phyloP scores from a whole-genome alignment of 2,888 invertebrate species.

The Heteropelma amictum region DNA sequence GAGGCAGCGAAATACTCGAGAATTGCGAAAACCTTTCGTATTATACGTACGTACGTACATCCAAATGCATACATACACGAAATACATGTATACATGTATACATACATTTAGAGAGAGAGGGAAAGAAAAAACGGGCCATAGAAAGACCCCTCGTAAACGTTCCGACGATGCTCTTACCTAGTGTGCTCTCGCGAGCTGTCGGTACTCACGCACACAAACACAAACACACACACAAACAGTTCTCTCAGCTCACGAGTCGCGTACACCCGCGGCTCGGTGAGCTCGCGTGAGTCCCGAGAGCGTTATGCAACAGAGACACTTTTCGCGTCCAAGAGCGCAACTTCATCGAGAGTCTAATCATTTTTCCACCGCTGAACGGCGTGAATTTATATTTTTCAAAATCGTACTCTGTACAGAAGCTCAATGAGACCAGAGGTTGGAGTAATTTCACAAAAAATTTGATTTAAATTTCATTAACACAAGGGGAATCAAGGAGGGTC shows the following conservation, averaged over 20 bases:
- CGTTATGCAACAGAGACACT: conserved; percentile 46
- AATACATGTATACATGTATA: conserved; percentile 8
- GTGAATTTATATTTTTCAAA: too few relatives aligned
- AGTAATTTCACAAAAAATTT: too few relatives aligned
- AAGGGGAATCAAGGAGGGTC: too few relatives aligned
- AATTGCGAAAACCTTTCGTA: conserved; percentile 69
- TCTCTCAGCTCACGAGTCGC: conserved; percentile 12
- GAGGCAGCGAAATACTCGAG: conserved; percentile 71
- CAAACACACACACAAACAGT: not conserved
- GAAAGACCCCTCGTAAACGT: conserved; percentile 3
- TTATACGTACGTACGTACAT: too few relatives aligned
- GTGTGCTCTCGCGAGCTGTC: conserved; percentile 4
- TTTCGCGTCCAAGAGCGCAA: conserved; percentile 44
- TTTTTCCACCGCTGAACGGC: conserved; percentile 9
- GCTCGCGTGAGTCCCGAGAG: not conserved
- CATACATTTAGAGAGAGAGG: conserved; percentile 15
- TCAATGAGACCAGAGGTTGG: too few relatives aligned
- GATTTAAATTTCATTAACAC: too few relatives aligned
- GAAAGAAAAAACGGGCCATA: conserved; percentile 62
- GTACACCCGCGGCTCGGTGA: not conserved
- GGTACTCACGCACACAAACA: not conserved
- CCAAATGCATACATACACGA: too few relatives aligned
- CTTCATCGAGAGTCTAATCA: conserved; percentile 42
- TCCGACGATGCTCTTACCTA: conserved; percentile 1
- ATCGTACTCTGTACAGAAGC: too few relatives aligned